Percentiles rank a stretch among this genome's conserved stretches.
phyloP scores from a whole-genome alignment of 2,113 vertebrate genomes.

The Rhynchomys soricoides region DNA sequence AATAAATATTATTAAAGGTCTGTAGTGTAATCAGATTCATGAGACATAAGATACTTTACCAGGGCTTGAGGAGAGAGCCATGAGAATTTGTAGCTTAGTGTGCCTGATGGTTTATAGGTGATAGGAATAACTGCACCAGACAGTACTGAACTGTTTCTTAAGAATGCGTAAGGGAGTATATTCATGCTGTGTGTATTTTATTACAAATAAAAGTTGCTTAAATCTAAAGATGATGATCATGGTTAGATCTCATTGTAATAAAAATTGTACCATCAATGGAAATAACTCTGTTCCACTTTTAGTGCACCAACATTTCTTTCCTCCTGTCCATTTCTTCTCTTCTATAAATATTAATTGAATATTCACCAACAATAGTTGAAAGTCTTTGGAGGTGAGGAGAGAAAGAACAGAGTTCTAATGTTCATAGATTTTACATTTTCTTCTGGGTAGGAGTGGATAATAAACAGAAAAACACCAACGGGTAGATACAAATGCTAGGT shows the following conservation, averaged over 20 bases:
- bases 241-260: constrained; percentile 10
- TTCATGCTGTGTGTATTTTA: neutral
- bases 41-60: neutral
- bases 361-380: constrained; percentile 26
- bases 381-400: neutral
- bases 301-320: neutral
- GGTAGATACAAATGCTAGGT: neutral
- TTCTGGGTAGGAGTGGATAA: neutral
- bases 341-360: neutral
- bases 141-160: neutral
- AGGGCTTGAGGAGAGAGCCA: neutral
- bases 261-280: neutral
- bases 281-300: neutral
- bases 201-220: neutral
- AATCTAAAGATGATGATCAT: neutral
- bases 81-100: neutral
- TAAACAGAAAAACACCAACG: neutral
- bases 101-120: neutral
- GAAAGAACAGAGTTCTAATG: neutral
- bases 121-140: too few relatives aligned
- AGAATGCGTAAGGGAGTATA: neutral
- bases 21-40: neutral
- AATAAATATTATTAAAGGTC: neutral
- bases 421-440: neutral
- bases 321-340: neutral